Conservation (phyloP, 2,888 invertebrate genomes). For the Eilema griseolum region DNA sequence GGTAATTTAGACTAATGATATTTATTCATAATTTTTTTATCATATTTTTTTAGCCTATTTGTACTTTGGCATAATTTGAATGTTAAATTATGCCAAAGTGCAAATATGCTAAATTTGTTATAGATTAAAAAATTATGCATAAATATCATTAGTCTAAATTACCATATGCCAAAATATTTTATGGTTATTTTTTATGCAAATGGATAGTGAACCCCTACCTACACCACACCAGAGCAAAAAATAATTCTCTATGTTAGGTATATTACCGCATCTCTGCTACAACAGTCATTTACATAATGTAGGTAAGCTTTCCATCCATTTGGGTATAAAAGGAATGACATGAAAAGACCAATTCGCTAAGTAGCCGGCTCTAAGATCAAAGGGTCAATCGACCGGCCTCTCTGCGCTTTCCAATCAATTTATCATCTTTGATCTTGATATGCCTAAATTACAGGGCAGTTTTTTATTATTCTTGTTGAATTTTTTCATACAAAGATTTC, state of each 20-base stretch:
- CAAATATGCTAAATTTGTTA: too few species aligned
- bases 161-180: too few species aligned
- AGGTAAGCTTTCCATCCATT: constrained; percentile 43
- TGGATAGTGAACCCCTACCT: too few species aligned
- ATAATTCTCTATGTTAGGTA: not conserved
- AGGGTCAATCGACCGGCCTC: constrained; percentile 75
- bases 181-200: too few species aligned
- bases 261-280: not conserved
- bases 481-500: constrained; percentile 5
- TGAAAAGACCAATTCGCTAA: constrained; percentile 80
- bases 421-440: constrained; percentile 73
- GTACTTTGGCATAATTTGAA: too few species aligned
- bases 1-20: too few species aligned
- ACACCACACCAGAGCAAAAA: not conserved
- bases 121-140: too few species aligned
- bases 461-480: constrained; percentile 22
- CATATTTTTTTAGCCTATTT: too few species aligned
- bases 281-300: constrained; percentile 37
- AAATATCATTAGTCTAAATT: too few species aligned
- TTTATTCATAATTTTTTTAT: too few species aligned
- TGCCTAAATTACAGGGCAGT: constrained; percentile 60
- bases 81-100: too few species aligned
- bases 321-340: constrained; percentile 65
- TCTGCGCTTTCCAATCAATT: constrained; percentile 67
- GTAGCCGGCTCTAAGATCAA: constrained; percentile 70